Evolutionary conservation across 2,797 vertebrate species (phyloP).

Genomic region (Helicolenus hilgendorfi): DNA sequence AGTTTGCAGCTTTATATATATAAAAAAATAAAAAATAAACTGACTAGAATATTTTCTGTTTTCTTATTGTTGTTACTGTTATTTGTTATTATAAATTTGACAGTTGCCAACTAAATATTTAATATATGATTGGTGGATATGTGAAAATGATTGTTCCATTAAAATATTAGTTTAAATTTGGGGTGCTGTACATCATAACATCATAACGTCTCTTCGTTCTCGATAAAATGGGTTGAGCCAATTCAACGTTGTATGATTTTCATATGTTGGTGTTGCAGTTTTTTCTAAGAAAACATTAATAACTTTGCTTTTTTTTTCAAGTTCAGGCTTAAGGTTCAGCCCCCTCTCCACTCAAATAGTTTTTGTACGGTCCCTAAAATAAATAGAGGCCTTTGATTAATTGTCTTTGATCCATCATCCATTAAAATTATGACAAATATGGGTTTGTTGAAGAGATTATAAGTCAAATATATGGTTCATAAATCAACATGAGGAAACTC

Average conservation of each 20-base stretch:
- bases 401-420: background rate
- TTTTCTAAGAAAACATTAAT: background rate
- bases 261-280: background rate
- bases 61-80: background rate
- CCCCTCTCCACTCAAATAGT: accelerated
- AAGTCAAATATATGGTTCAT: background rate
- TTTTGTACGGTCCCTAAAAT: background rate
- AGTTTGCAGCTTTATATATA: background rate
- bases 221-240: background rate
- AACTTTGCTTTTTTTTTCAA: too few species aligned
- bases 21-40: background rate
- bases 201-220: background rate
- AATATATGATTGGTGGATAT: background rate
- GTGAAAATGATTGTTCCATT: background rate
- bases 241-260: background rate
- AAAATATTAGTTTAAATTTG: background rate
- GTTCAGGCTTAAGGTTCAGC: background rate
- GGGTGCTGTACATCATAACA: background rate
- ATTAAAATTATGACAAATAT: background rate
- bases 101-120: background rate
- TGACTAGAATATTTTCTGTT: background rate
- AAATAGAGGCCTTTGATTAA: background rate
- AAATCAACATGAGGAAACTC: background rate
- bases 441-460: background rate
- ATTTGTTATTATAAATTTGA: background rate